phyloP scores from a whole-genome alignment of 2,113 vertebrate genomes.

The Colius striatus region DNA sequence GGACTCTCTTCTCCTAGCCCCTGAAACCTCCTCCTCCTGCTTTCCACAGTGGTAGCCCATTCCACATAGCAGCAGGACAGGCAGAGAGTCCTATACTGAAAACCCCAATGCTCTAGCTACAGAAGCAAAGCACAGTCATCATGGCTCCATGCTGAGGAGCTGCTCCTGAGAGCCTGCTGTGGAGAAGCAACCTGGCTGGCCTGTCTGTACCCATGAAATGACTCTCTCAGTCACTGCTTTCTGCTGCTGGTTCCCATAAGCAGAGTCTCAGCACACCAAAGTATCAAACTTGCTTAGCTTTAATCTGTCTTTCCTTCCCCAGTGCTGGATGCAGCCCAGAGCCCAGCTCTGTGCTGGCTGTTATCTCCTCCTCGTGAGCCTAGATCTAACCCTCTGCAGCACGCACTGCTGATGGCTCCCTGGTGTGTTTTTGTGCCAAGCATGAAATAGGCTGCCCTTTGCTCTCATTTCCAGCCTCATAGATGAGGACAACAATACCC shows the following conservation, averaged over 20 bases:
- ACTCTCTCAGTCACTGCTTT: background rate
- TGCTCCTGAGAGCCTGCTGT: background rate
- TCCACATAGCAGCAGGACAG: background rate
- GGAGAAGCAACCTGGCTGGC: background rate
- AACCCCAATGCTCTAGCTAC: accelerated
- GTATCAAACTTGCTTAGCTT: background rate
- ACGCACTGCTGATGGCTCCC: constrained; percentile 1
- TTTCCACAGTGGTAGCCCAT: background rate
- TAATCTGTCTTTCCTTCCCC: background rate
- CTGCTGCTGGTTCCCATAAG: background rate
- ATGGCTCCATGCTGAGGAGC: too few relatives aligned
- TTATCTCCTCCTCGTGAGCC: background rate
- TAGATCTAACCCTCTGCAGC: background rate
- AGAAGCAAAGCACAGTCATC: background rate
- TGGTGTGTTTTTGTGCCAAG: background rate
- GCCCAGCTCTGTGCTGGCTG: background rate
- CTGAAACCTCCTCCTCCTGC: background rate
- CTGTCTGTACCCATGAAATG: background rate
- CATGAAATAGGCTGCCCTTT: background rate
- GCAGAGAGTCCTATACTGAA: background rate
- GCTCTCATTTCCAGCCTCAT: background rate
- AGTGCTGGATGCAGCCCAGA: background rate
- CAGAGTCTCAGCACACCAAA: background rate
- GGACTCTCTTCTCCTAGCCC: background rate
- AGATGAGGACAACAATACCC: background rate